Conservation (phyloP, 2,888 invertebrate species). For the Acleris emargana region DNA sequence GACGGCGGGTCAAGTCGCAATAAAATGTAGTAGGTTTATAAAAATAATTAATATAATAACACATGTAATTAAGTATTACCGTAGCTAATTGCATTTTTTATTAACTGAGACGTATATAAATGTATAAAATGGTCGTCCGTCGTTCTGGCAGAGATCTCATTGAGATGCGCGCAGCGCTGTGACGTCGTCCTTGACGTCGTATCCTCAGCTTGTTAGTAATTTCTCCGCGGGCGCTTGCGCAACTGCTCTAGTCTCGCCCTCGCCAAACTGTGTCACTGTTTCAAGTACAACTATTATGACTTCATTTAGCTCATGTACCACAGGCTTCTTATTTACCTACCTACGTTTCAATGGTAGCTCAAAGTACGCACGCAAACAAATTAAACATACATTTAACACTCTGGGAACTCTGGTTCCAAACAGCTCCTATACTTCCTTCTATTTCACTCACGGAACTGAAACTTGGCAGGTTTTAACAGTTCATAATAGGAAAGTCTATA, state of each 20-base stretch:
- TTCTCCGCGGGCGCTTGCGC: conserved; percentile 71
- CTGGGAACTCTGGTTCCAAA: too few relatives aligned
- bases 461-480: too few relatives aligned
- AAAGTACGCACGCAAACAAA: not conserved
- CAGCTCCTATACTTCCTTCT: too few relatives aligned
- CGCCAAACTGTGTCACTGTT: conserved; percentile 76
- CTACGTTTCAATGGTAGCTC: not conserved
- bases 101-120: not conserved
- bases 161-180: conserved; percentile 58
- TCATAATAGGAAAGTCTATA: too few relatives aligned
- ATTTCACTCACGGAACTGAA: too few relatives aligned
- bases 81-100: too few relatives aligned
- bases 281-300: conserved; percentile 65
- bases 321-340: conserved; percentile 7
- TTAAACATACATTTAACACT: too few relatives aligned
- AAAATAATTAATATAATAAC: too few relatives aligned
- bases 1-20: too few relatives aligned
- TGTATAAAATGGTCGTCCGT: not conserved
- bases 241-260: conserved; percentile 69
- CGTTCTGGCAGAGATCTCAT: conserved; percentile 51
- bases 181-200: conserved; percentile 68
- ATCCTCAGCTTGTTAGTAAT: conserved; percentile 73
- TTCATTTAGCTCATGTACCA: conserved; percentile 28
- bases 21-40: too few relatives aligned
- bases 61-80: too few relatives aligned